Base-by-base conservation (phyloP, 2,888 invertebrate genomes). In the Cecidostiba fungosa region DNA sequence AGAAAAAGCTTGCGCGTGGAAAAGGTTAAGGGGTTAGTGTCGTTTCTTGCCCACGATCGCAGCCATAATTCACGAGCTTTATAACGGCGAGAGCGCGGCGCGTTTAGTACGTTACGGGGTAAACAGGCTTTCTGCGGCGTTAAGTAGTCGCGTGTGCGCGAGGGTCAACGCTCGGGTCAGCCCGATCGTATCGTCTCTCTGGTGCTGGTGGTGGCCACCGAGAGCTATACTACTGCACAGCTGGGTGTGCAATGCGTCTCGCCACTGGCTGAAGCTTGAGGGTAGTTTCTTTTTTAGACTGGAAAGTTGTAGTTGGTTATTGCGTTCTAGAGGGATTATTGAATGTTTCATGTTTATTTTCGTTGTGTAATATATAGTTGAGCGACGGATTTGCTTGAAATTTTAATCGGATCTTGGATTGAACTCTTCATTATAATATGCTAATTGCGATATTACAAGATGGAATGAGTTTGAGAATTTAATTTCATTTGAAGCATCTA, bases 61-160 rank as follows among this genome's bases (percentile, higher is more conserved):
- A 26, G 87, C 90, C 89, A 90, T 91, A 91, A 91, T 90, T 92
- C 90, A 91, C 89, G 89, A 89, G 89, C 90, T 92, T 92, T 90
- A 91, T 90, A 91, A 90, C 90, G 88, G 86, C 88, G 32, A 16
- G 69, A 16, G 69, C 69, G 14, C 14, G n/a, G 39, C 69, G 23
- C 47, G 70, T 77, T 72, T 72, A 72, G 72, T 77, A 83, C 88
- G 88, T 91, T 90, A 90, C 90, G 88, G 23, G 88, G 89, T 90
- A 91, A 90, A 90, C 90, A 89, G 90, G 88, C 29, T 5, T 10
- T 76, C 50, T 54, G 86, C 85, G 87, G 87, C 89, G 89, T 90
- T 90, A 90, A 91, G 91, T 91, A 91, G 74, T 43, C 66, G 80
- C 86, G 29, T 36, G 73, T 72, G 85, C 83, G 79, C 70, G 70